Evolutionary conservation across 2,113 vertebrate species (phyloP), one percentile per base, ranked within the genome.

Genomic region (Crypturellus undulatus): DNA sequence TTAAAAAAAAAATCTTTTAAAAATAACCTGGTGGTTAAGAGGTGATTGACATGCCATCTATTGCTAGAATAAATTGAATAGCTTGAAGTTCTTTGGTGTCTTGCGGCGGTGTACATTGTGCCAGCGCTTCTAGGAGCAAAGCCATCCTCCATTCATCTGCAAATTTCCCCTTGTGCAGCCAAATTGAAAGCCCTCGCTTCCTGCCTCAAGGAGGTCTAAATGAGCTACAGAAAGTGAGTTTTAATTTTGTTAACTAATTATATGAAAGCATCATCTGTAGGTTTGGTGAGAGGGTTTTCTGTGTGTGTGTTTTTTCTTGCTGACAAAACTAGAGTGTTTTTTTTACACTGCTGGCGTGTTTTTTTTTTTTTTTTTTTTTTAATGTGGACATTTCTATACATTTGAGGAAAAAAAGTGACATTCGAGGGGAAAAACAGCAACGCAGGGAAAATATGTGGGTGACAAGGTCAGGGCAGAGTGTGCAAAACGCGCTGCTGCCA

Each of bases 71-170:
- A 90, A 97, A 92, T 88, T 88, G 79, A 90, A 94, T 90, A 93
- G 90, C 62, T 91, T 63, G 38, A 91, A 91, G 56, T 86, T 86
- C 87, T 86, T 93, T 72, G 36, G 47, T 90, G 64, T 92, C 82
- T 96, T 0, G 0, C 65, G 92, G 73, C 43, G 52, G 65, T 92
- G 76, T 64, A 20, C 26, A 3, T 87, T 84, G 79, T 92, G 76
- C 93, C 93, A 87, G 86, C 67, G 25, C 86, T 95, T 94, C 90
- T 92, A 89, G 94, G 95, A 95, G 83, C 69, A 80, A 90, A 95
- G 94, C 93, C 93, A 91, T 96, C 82, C 80, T 80, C 90, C 59
- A 87, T 94, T 93, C 90, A 86, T 96, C 82, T 94, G 85, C 79
- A 93, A 85, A 94, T 94, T 92, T 92, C 65, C 73, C 43, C 64